Evolutionary conservation across 2,797 vertebrate genomes (phyloP), one percentile per base, ranked within the genome.

Genomic region (Sebastes steindachneri): DNA sequence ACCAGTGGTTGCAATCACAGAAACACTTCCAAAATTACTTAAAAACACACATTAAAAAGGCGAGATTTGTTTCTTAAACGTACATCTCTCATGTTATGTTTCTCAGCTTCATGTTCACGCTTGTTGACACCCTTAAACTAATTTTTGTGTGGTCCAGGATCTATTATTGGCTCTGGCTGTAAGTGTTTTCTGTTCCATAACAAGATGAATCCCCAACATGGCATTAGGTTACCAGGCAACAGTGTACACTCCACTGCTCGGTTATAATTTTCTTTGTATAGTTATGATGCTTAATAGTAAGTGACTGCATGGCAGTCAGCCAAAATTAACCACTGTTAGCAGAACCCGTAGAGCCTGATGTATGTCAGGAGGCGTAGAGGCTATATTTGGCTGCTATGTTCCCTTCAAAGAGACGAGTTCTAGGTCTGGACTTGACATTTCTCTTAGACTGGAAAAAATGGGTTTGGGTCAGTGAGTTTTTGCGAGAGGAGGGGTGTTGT

Each of bases 171-270:
- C 85, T 85, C 68, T 75, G 68, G 86, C 91, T 92, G 35, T 82
- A 92, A 93, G 83, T 93, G 90, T 91, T 94, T 92, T 94, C 80
- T 93, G 86, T 90, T 94, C 89, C 85, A 85, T 88, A 93, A 90
- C 88, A 87, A 91, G 92, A 93, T 90, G 89, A 94, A 92, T 91
- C 84, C 86, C 83, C 89, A 92, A 89, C 89, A 90, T 92, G 88
- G 86, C 89, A 92, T 92, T 87, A 93, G 89, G 93, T 94, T 93
- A 92, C 93, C 89, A 94, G 89, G 93, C 93, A 95, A 94, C 93
- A 89, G 88, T 88, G 85, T 90, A 86, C 73, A 84, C 90, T 90
- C 84, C 57, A 73, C 79, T 75, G 85, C 87, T 80, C 62, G 73
- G 72, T 87, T 91, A 91, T 89, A 77, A 92, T 94, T 93, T 93